Base-by-base conservation (phyloP, 2,888 invertebrate species). In the Uloborus plumipes region DNA sequence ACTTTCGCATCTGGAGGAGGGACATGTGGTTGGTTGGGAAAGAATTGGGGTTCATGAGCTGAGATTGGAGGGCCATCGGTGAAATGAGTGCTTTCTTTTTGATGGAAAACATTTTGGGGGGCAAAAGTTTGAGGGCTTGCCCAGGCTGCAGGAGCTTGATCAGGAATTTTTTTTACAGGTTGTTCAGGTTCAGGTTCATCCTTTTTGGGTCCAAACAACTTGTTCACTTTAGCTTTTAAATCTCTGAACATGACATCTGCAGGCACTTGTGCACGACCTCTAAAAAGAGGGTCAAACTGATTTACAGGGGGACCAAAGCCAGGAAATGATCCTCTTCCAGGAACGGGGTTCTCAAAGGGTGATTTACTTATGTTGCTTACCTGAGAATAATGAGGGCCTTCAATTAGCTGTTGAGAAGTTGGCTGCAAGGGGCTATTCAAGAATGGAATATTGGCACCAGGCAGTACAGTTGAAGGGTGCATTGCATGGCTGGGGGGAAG, bases 1-100 rank as follows among this genome's bases (percentile, higher is more conserved):
- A 82, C 72, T 66, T 76, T 82, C 22, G 82, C 66, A 66, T 74
- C 70, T 22, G 80, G 80, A 22, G 80, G 74, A 16, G 80, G 80
- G 50, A 81, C 70, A 64, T 62, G 39, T 1, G 15, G 31, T 2
- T 1, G 47, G 39, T 62, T 62, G 18, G 47, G 47, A 64, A n/a
- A 39, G 39, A 39, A 39, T 11, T 39, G 39, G 39, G 39, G 11
- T 9, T 39, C 39, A 39, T 39, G 39, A 39, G 39, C 39, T 39
- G 11, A 11, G 7, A 11, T 39, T 4, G 39, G 39, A 26, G 50
- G 66, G 16, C 13, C 16, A 66, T 16, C 22, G 16, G 15, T 0
- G 20, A 65, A 65, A 65, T 20, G 1, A 4, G 16, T 14, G 51
- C 22, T 9, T 20, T 66, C 51, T 15, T 18, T 22, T n/a, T 15